Percentiles rank a stretch among this genome's conserved stretches.
Conservation (phyloP, 2,888 invertebrate genomes). For the Seira ritae region DNA sequence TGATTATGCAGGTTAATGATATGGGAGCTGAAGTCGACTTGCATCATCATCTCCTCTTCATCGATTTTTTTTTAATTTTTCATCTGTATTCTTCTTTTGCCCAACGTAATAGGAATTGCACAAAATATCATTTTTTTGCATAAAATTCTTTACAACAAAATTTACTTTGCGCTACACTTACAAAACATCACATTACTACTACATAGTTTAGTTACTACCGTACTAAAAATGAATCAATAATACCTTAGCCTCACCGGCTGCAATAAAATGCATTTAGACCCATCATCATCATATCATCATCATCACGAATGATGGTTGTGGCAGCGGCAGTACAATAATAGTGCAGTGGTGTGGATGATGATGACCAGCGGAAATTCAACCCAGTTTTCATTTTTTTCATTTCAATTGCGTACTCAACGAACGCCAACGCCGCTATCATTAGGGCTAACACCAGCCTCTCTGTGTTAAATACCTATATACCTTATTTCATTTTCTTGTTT, state of each 20-base stretch:
- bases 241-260: too few species aligned
- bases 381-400: slow-evolving; percentile 31
- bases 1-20: not conserved
- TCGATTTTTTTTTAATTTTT: not conserved
- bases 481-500: slow-evolving; percentile 17
- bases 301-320: slow-evolving; percentile 17
- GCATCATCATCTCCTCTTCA: slow-evolving; percentile 1
- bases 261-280: too few species aligned
- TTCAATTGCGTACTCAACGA: not conserved
- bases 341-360: slow-evolving; percentile 18
- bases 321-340: not conserved
- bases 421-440: slow-evolving; percentile 6
- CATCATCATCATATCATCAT: not conserved
- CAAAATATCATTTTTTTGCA: not conserved
- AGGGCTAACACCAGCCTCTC: not conserved
- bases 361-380: slow-evolving; percentile 61
- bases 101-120: not conserved
- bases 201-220: not conserved
- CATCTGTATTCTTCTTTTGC: not conserved
- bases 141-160: slow-evolving; percentile 4
- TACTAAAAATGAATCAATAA: not conserved
- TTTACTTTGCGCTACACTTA: slow-evolving; percentile 13
- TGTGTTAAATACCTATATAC: slow-evolving; percentile 8
- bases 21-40: slow-evolving; percentile 2
- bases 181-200: not conserved